Evolutionary conservation across 1,140 invertebrate species (phyloP).

Genomic region (Vanessa tameamea): DNA sequence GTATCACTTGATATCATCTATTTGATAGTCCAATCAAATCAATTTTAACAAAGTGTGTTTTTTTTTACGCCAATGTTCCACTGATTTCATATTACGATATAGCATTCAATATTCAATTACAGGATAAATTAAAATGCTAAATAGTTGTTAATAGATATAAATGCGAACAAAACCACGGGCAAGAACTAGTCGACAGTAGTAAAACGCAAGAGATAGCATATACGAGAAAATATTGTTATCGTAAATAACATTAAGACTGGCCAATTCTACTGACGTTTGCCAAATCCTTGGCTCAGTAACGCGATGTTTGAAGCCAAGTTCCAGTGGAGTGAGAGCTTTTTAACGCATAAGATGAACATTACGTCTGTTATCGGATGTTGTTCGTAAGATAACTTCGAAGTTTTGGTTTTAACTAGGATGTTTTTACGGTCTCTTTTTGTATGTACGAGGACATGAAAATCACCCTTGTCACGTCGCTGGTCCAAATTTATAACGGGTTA

Average conservation of each 20-base stretch:
- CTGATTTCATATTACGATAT: too few species aligned
- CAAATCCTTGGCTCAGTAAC: conserved; percentile 8
- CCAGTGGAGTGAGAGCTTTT: conserved; percentile 15
- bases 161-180: background rate
- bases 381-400: background rate
- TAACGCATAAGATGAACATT: conserved; percentile 13
- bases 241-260: conserved; percentile 1
- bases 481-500: too few species aligned
- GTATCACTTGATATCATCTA: too few species aligned
- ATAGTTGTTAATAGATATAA: background rate
- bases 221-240: conserved; percentile 7
- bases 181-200: background rate
- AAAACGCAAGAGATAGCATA: background rate
- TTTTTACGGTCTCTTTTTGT: too few species aligned
- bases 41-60: too few species aligned
- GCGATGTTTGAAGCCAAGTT: conserved; percentile 14
- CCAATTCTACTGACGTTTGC: background rate
- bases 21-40: too few species aligned
- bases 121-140: too few species aligned
- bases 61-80: too few species aligned
- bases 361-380: conserved; percentile 1
- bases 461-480: too few species aligned
- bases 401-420: background rate
- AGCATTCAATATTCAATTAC: too few species aligned
- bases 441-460: too few species aligned